phyloP scores from a whole-genome alignment of 35 echinoderm and acorn worm species.

The Heliocidaris tuberculata region DNA sequence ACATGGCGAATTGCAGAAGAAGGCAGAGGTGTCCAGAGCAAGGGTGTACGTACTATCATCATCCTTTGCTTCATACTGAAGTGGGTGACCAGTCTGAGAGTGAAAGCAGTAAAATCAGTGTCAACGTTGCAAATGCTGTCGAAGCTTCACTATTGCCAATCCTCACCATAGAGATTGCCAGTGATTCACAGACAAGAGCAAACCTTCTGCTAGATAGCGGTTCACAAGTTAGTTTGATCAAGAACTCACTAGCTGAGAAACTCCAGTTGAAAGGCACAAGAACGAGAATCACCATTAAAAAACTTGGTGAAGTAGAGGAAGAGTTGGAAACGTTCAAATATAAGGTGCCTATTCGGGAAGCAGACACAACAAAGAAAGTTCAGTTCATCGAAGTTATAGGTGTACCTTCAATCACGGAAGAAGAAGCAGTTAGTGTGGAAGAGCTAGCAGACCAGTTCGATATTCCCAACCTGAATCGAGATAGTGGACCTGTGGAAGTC shows the following conservation, averaged over 20 bases:
- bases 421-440: constrained; percentile 45
- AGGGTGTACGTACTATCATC: neutral
- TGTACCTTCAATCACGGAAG: constrained; percentile 59
- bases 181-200: constrained; percentile 31
- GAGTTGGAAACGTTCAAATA: constrained; percentile 64
- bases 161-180: neutral
- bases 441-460: constrained; percentile 46
- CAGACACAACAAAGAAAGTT: neutral
- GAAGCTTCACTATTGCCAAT: constrained; percentile 8
- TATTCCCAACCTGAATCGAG: constrained; percentile 52
- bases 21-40: neutral
- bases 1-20: constrained; percentile 54
- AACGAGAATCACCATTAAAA: constrained; percentile 63
- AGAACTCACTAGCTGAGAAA: constrained; percentile 55
- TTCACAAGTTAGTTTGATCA: constrained; percentile 65
- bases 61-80: constrained; percentile 10
- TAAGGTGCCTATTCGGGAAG: constrained; percentile 29
- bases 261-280: constrained; percentile 55
- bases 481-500: constrained; percentile 59
- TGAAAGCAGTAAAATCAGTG: neutral
- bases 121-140: neutral
- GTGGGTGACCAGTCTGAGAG: neutral
- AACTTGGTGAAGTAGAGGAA: constrained; percentile 77
- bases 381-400: constrained; percentile 46
- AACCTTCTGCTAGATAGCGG: constrained; percentile 61